A percentile compares a stretch with the other conserved stretches of the same genome.
These are phyloP conservation scores for Drosophila diplacantha DNA, from an alignment of 2,888 invertebrate species.

Conservation along the genomic window DNA sequence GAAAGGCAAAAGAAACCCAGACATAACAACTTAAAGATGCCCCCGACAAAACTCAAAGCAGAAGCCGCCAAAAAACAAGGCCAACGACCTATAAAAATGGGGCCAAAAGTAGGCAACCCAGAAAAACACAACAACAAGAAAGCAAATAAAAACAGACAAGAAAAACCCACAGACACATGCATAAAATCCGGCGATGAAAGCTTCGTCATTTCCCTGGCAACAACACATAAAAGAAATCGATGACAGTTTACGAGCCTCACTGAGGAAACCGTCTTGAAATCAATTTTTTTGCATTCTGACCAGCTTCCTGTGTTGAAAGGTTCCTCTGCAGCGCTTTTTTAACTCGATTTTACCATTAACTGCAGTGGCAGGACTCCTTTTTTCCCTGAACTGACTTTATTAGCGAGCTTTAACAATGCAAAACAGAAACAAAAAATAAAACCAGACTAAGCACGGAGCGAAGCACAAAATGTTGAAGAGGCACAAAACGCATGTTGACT, in stretches of 20 bases:
- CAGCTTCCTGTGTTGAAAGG: constrained; percentile 31
- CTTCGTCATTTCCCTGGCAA: constrained; percentile 26
- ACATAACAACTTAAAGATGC: constrained; percentile 8
- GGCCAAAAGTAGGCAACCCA: constrained; percentile 52
- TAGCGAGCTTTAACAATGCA: constrained; percentile 52
- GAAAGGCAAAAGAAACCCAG: background rate
- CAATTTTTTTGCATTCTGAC: constrained; percentile 32
- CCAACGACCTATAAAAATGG: constrained; percentile 58
- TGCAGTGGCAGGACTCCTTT: constrained; percentile 10
- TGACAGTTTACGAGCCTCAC: constrained; percentile 44
- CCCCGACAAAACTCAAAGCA: constrained; percentile 6
- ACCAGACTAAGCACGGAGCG: background rate
- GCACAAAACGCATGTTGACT: constrained; percentile 59
- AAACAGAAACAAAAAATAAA: constrained; percentile 4
- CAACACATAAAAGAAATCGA: constrained; percentile 31
- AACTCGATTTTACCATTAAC: constrained; percentile 13
- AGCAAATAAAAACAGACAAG: constrained; percentile 12
- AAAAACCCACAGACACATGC: constrained; percentile 14
- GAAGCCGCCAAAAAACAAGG: constrained; percentile 43
- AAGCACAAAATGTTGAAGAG: constrained; percentile 15
- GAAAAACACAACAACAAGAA: background rate
- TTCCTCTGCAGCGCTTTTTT: constrained; percentile 13
- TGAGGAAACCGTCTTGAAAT: constrained; percentile 33
- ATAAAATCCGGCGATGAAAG: constrained; percentile 23
- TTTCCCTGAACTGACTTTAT: constrained; percentile 49